A percentile compares a stretch with the other conserved stretches of the same genome.
Conservation (phyloP, 2,888 invertebrate species). For the Sipha maydis region DNA sequence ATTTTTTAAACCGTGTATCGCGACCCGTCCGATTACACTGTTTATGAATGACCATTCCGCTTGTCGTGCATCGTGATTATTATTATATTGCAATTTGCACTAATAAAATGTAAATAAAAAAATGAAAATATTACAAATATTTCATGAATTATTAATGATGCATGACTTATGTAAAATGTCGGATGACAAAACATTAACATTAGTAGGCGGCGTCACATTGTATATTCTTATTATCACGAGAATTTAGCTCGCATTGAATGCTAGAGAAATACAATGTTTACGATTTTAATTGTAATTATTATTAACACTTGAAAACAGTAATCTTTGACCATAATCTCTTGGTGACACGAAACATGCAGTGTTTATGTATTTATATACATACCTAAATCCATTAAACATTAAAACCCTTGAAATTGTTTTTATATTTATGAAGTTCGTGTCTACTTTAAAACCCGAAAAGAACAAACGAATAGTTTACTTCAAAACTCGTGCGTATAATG, state of each 20-base stretch:
- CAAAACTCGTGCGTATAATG: background rate
- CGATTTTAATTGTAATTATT: background rate
- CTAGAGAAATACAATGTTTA: background rate
- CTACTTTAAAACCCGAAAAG: background rate
- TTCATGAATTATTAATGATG: too few species aligned
- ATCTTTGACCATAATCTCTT: background rate
- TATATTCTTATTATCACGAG: too few species aligned
- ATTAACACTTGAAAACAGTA: constrained; percentile 7
- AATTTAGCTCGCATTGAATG: background rate
- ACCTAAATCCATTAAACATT: constrained; percentile 29
- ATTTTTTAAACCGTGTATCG: too few species aligned
- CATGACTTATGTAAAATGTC: too few species aligned
- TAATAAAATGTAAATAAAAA: too few species aligned
- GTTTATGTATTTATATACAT: background rate
- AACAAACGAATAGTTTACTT: background rate
- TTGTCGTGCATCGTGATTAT: too few species aligned
- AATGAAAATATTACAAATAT: too few species aligned
- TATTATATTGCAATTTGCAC: too few species aligned
- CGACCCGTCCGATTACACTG: too few species aligned
- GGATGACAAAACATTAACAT: too few species aligned
- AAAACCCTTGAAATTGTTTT: constrained; percentile 13
- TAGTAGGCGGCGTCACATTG: too few species aligned
- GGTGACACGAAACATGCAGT: constrained; percentile 18
- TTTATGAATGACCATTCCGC: too few species aligned
- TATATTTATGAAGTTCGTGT: constrained; percentile 29